Base-by-base conservation (phyloP, 37 sponge, comb jelly and placozoan species). In the Sycon ciliatum region DNA sequence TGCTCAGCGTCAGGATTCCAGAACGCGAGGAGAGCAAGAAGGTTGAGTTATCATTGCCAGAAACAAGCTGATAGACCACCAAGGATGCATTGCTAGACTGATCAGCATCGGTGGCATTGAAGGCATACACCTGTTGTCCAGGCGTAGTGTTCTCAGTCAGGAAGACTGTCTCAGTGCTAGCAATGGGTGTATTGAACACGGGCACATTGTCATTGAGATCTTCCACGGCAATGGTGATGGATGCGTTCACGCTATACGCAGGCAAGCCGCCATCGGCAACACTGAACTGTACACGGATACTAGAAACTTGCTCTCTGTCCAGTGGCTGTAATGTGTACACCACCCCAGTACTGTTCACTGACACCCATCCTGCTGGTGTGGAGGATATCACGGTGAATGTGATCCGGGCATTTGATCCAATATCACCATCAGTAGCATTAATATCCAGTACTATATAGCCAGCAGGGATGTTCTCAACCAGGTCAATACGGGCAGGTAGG, bases 181-280 rank as follows among this genome's bases (percentile, higher is more conserved):
- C n/a, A n/a, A n/a, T 66, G 33, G 67, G 20, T 13, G 88, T 80
- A 32, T 76, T 82, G n/a, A 91, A 74, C 22, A 58, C 69, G 20
- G 92, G 92, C 23, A 73, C 53, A 71, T 87, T 78, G 65, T 91
- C 92, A 74, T 89, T 89, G 37, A 76, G 67, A 36, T 85, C 86
- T 31, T 62, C 27, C 0, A 89, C 74, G 42, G 39, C 38, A 22
- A 89, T 73, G 0, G 39, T 61, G 33, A 89, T 63, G 28, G 64
- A 71, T n/a, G 76, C 83, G n/a, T n/a, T n/a, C n/a, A n/a, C n/a
- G n/a, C n/a, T n/a, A n/a, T n/a, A n/a, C n/a, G n/a, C n/a, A n/a
- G n/a, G n/a, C n/a, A n/a, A n/a, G n/a, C n/a, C n/a, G n/a, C n/a
- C n/a, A n/a, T n/a, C n/a, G n/a, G n/a, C n/a, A n/a, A n/a, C n/a